phyloP scores from a whole-genome alignment of 2,888 invertebrate species.

The Loripinus fragilis region DNA sequence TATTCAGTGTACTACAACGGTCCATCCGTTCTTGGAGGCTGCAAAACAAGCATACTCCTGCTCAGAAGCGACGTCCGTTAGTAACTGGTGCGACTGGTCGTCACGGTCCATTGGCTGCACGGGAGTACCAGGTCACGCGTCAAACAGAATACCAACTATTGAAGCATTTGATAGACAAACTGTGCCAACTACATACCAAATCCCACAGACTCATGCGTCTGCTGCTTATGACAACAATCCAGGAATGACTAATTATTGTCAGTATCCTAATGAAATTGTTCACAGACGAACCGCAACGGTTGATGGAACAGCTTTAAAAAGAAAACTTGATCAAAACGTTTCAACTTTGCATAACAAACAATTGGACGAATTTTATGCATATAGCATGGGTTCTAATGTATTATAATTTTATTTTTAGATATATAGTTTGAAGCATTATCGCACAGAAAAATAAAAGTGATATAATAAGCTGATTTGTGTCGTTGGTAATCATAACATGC shows the following conservation, averaged over 20 bases:
- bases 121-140: conserved; percentile 3
- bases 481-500: too few species aligned
- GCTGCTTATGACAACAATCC: background rate
- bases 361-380: background rate
- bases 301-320: conserved; percentile 14
- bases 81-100: conserved; percentile 4
- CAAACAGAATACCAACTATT: background rate
- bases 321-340: conserved; percentile 25
- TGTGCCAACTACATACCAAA: background rate
- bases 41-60: background rate
- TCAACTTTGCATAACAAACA: conserved; percentile 1
- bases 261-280: background rate
- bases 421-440: too few species aligned
- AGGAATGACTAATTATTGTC: background rate
- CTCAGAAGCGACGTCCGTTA: background rate
- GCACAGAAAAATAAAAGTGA: too few species aligned
- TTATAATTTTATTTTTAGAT: too few species aligned
- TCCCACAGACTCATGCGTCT: background rate
- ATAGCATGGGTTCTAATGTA: background rate
- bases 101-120: background rate
- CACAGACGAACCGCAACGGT: background rate
- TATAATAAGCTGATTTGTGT: too few species aligned
- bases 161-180: background rate
- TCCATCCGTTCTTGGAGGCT: background rate
- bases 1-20: background rate